Base-by-base conservation (phyloP, 2,113 vertebrate species). In the Oenanthe melanoleuca region DNA sequence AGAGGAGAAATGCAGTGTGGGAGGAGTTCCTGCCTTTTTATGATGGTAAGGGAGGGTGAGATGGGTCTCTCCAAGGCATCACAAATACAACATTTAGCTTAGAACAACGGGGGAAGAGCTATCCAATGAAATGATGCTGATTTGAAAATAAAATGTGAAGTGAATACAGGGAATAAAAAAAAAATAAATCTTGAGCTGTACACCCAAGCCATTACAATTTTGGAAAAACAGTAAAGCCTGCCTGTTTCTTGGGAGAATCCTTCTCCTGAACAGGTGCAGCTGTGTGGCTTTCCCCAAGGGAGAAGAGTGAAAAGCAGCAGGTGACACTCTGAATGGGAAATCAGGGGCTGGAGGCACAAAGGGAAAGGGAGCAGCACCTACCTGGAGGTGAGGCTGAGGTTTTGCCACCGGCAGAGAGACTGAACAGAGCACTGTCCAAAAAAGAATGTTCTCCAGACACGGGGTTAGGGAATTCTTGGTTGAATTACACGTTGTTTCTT, bases 401-500 rank as follows among this genome's bases (percentile, higher is more conserved):
- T 75, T 34, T 56, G 40, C 29, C 29, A 5, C 47, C 44, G 60
- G 52, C 59, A 47, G 14, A 49, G 22, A 70, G 0, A 20, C 52
- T 29, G 25, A 16, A 8, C n/a, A 57, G 14, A 67, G 31, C 12
- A 59, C 6, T 21, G 22, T 71, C n/a, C 26, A 69, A 42, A 87
- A 64, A 13, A 4, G 4, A 23, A 38, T n/a, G 14, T 20, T 63
- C n/a, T 28, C 29, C 23, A 26, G 45, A 13, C 16, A 20, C 0
- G 2, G 11, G 6, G 18, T 75, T 44, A 23, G 24, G 23, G 61
- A 23, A 33, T 31, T 14, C 67, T 66, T 52, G 18, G 8, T 17
- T 69, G 44, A 7, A 56, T 1, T 4, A 38, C 25, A 19, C 1
- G 0, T 19, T 14, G 25, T 14, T 71, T 40, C n/a, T 49, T 60